Base-by-base conservation (phyloP, 23 tunicate genomes). In the Clavelina lepadiformis region DNA sequence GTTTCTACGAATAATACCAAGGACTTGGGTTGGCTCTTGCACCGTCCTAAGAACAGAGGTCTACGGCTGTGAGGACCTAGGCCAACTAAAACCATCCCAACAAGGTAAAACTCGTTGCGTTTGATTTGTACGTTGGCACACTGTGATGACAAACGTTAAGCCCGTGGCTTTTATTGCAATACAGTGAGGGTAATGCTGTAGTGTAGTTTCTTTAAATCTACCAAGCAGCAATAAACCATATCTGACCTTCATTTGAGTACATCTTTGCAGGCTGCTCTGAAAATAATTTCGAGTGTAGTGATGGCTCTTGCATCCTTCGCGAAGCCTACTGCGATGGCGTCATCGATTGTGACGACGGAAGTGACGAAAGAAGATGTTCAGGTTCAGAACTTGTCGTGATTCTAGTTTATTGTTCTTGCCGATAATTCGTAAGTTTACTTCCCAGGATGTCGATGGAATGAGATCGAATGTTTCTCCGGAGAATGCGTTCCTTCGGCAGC, bases 241-340 rank as follows among this genome's bases (percentile, higher is more conserved):
- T 52, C 28, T 68, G 46, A 20, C 21, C 20, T 51, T 52, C 24
- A 51, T 5, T 15, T 11, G 11, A 28, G 6, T 27, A 6, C 18
- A 60, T 11, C 29, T 15, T 18, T 5, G 22, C 20, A 75, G 81
- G 38, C 7, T 75, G 81, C 28, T 28, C 53, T 3, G 73, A 75
- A 24, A 72, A 46, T n/a, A 72, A 75, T 11, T 61, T 75, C 33
- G 38, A 64, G 65, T 75, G 81, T 33, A 72, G 61, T 20, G 72
- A 75, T 46, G 81, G 81, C 46, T 38, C 72, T 24, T 75, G 81
- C 46, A 50, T 75, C 38, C 31, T 13, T 31, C 60, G 72, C 3
- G 52, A 33, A 19, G 25, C 21, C 15, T 44, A 46, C 22, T 75
- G 81, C 35, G 81, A 75, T 46, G 73, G 58, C 5, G 49, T 28